Evolutionary conservation across 1,140 invertebrate genomes (phyloP).

Genomic region (Varroa destructor): DNA sequence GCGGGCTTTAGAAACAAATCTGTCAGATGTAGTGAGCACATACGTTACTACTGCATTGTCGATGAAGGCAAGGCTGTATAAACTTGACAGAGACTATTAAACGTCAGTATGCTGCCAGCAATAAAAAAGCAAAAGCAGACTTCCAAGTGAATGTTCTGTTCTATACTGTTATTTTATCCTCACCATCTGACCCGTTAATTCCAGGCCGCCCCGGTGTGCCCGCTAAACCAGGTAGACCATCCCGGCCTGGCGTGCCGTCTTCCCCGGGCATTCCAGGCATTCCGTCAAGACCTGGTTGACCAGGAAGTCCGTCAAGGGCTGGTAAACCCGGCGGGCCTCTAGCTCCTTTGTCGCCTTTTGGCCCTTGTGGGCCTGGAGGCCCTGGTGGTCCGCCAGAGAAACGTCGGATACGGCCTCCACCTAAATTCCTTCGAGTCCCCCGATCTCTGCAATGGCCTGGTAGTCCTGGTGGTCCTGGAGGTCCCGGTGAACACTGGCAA

Average conservation of each 20-base stretch:
- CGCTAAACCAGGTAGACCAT: conserved; percentile 31
- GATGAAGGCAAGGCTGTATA: no score
- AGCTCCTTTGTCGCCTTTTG: conserved; percentile 23
- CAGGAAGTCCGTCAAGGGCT: conserved; percentile 26
- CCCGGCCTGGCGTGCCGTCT: conserved; percentile 31
- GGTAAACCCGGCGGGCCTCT: not conserved
- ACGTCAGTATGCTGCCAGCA: no score
- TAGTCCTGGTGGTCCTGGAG: conserved; percentile 32
- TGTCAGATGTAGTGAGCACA: no score
- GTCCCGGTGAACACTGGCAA: conserved; percentile 33
- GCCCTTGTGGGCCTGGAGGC: not conserved
- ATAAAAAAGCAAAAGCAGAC: no score
- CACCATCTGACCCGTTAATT: conserved; percentile 34
- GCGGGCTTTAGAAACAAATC: no score
- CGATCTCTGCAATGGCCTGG: conserved; percentile 30
- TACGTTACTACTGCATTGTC: no score
- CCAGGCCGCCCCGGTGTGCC: conserved; percentile 35
- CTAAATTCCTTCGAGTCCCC: not conserved
- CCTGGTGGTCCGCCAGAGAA: not conserved
- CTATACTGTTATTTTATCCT: not conserved
- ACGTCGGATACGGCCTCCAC: conserved; percentile 6
- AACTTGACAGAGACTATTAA: no score
- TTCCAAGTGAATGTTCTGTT: no score
- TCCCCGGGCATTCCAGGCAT: conserved; percentile 33
- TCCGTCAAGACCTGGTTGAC: conserved; percentile 34